These are phyloP conservation scores for Heliothis virescens DNA, from an alignment of 1,140 invertebrate species.

Conservation along the genomic window DNA sequence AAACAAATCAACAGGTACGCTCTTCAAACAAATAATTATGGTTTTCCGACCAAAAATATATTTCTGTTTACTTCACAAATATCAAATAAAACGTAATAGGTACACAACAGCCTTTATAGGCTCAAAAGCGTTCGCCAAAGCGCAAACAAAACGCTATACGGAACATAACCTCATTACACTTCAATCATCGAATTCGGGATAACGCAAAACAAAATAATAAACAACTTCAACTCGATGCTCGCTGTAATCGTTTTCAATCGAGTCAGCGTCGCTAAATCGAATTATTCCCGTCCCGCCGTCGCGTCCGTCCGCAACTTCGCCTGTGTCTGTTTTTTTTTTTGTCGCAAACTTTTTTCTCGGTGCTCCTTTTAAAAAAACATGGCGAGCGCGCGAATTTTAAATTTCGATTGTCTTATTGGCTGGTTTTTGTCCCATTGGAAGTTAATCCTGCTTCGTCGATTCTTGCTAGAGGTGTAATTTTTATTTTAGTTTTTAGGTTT, in stretches of 20 bases:
- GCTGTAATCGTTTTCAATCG: slow-evolving; percentile 53
- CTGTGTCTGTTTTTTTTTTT: slow-evolving; percentile 38
- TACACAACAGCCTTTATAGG: background rate
- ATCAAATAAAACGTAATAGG: background rate
- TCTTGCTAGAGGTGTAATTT: background rate
- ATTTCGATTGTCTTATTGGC: slow-evolving; percentile 31
- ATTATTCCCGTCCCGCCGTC: slow-evolving; percentile 48
- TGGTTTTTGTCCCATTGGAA: slow-evolving; percentile 5
- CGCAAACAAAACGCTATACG: slow-evolving; percentile 24
- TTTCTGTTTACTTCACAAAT: background rate
- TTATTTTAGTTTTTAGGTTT: background rate
- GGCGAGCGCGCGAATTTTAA: slow-evolving; percentile 26
- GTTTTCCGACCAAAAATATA: no score
- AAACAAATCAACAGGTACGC: no score
- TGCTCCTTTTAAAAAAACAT: slow-evolving; percentile 30
- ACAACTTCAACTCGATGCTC: slow-evolving; percentile 44
- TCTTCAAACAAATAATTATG: no score
- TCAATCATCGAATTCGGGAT: slow-evolving; percentile 46
- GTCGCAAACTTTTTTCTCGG: slow-evolving; percentile 24
- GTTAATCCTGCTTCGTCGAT: slow-evolving; percentile 8
- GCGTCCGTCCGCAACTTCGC: slow-evolving; percentile 43
- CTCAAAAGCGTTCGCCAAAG: slow-evolving; percentile 6
- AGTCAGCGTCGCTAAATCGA: slow-evolving; percentile 57
- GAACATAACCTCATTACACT: slow-evolving; percentile 48
- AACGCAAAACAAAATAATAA: slow-evolving; percentile 48